Percentiles rank a stretch among this genome's conserved stretches.
Evolutionary conservation across 2,113 vertebrate genomes (phyloP).

Genomic region (Gorilla gorilla): DNA sequence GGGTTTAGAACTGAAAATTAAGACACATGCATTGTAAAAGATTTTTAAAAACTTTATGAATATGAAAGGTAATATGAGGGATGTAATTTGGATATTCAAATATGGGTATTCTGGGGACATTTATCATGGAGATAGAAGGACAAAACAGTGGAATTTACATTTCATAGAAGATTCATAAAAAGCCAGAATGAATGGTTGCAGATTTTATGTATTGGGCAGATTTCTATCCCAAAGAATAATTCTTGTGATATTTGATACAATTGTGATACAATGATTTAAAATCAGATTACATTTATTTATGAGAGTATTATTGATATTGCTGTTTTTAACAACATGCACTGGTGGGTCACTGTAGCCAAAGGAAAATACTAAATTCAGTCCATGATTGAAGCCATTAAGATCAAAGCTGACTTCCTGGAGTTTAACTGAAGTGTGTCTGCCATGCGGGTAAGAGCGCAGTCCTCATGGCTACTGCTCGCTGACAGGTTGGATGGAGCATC

Average conservation of each 20-base stretch:
- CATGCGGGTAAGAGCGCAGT: background rate
- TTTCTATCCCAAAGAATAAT: background rate
- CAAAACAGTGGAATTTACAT: background rate
- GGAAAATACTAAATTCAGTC: background rate
- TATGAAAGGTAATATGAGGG: background rate
- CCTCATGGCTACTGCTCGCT: rapidly evolving
- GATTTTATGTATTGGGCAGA: background rate
- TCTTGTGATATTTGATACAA: background rate
- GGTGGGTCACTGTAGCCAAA: background rate
- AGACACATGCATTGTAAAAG: background rate
- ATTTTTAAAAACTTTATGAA: background rate
- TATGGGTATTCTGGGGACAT: background rate
- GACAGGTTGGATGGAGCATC: rapidly evolving
- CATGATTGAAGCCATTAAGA: background rate
- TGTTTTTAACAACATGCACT: background rate
- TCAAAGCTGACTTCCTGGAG: background rate
- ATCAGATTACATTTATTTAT: background rate
- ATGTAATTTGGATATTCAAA: background rate
- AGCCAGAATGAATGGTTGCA: background rate
- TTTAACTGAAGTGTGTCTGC: background rate
- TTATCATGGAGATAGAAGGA: background rate
- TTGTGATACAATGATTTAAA: background rate
- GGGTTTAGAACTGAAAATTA: background rate
- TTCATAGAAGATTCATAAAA: background rate
- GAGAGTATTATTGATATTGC: background rate